Evolutionary conservation across 2,888 invertebrate species (phyloP).

Genomic region (Heliothis peltigera): DNA sequence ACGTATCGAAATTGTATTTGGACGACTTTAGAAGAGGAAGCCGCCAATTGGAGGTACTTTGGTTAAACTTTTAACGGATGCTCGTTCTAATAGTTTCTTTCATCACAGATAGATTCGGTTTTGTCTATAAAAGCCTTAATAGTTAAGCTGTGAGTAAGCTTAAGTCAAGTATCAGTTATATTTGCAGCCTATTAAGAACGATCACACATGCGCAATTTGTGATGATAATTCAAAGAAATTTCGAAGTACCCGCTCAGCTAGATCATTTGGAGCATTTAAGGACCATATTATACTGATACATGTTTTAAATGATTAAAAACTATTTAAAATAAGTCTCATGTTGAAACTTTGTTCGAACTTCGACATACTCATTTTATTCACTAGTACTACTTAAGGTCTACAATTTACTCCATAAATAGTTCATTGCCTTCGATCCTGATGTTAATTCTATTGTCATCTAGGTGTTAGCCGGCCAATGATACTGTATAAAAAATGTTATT

Average conservation of each 20-base stretch:
- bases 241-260: not conserved
- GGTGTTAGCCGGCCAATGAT: conserved; percentile 6
- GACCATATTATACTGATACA: no score
- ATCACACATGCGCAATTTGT: not conserved
- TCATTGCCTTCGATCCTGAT: conserved; percentile 24
- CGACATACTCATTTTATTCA: not conserved
- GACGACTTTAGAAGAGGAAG: conserved; percentile 27
- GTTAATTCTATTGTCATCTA: conserved; percentile 31
- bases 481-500: not conserved
- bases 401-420: conserved; percentile 13
- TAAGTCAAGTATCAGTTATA: no score
- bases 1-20: not conserved
- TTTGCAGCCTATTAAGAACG: no score
- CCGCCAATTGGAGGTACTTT: conserved; percentile 18
- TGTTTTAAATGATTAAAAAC: no score
- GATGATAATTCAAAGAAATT: not conserved
- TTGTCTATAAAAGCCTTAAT: not conserved
- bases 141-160: no score
- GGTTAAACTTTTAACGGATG: not conserved
- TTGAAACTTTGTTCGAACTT: conserved; percentile 8
- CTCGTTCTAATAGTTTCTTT: not conserved
- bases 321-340: no score
- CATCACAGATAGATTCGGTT: not conserved
- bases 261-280: not conserved
- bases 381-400: not conserved